Base-by-base conservation (phyloP, 2,113 vertebrate species). In the Pipa parva region DNA sequence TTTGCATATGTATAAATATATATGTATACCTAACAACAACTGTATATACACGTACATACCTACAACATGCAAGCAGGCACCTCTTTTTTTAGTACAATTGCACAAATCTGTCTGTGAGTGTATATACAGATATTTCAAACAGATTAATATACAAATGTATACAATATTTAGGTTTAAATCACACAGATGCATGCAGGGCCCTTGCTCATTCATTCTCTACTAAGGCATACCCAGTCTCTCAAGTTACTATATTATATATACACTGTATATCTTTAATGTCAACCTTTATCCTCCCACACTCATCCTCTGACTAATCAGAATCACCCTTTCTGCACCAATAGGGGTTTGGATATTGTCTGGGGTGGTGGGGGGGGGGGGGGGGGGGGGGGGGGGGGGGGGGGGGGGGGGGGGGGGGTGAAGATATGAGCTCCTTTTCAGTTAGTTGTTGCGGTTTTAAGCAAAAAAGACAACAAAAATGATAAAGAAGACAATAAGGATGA, bases 381-480 rank as follows among this genome's bases (percentile, higher is more conserved):
- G 63, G 69, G 51, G 17, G 48, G 22, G 18, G 39, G 0, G 46
- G 55, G 15, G 71, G 33, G n/a, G n/a, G n/a, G n/a, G n/a, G n/a
- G n/a, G n/a, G n/a, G n/a, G n/a, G 69, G n/a, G n/a, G n/a, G n/a
- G n/a, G n/a, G 39, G 39, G 33, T 9, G 39, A 42, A 42, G 39
- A n/a, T n/a, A n/a, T 33, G 31, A 42, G n/a, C 39, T 42, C 5
- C 12, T 8, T 49, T 39, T 27, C 50, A 22, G 9, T 22, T 37
- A 36, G 1, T 17, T 11, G 22, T 18, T 10, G 63, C 17, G 56
- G 33, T 27, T 61, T 94, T 83, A 97, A 65, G 94, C 93, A 4
- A 97, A 87, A 82, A 97, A 97, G 75, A 97, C 92, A 21, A 97
- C 93, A 50, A 97, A 97, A 78, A 97, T 81, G 79, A 96, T 91